phyloP scores from a whole-genome alignment of 2,113 vertebrate species.

The Xerus inauris region DNA sequence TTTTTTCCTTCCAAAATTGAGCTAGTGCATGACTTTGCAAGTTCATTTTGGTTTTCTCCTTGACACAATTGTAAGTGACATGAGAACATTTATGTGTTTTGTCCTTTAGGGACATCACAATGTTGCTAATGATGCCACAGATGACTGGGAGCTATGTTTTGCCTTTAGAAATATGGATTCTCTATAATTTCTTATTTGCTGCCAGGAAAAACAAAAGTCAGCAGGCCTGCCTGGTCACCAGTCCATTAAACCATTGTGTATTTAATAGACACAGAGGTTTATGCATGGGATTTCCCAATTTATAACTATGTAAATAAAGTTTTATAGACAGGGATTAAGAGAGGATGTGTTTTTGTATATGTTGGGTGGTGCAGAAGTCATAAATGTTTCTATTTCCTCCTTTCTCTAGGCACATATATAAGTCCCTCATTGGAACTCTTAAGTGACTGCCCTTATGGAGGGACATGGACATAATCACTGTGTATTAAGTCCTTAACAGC shows the following conservation, averaged over 20 bases:
- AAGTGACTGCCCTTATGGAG: conserved; percentile 65
- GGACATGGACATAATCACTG: conserved; percentile 75
- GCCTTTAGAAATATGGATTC: conserved; percentile 43
- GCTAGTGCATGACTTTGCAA: conserved; percentile 86
- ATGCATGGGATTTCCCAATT: conserved; percentile 70
- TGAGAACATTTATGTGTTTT: conserved; percentile 82
- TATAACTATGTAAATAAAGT: conserved; percentile 70
- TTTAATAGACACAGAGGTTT: conserved; percentile 62
- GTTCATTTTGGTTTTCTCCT: conserved; percentile 85
- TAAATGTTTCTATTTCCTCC: conserved; percentile 77
- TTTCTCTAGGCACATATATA: conserved; percentile 56
- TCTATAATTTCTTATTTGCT: conserved; percentile 23
- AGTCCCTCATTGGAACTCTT: conserved; percentile 66
- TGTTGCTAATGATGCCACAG: conserved; percentile 58
- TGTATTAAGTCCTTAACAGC: conserved; percentile 78
- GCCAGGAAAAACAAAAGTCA: conserved; percentile 54
- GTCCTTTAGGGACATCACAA: conserved; percentile 76
- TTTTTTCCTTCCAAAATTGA: conserved; percentile 85
- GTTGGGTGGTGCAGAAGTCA: conserved; percentile 62
- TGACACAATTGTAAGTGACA: conserved; percentile 81
- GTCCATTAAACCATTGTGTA: conserved; percentile 29
- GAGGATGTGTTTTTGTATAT: conserved; percentile 68
- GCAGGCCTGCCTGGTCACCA: background rate
- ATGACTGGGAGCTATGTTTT: conserved; percentile 37
- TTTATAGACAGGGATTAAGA: conserved; percentile 72